Evolutionary conservation across 2,113 vertebrate species (phyloP).

Genomic region (Dipodomys spectabilis): DNA sequence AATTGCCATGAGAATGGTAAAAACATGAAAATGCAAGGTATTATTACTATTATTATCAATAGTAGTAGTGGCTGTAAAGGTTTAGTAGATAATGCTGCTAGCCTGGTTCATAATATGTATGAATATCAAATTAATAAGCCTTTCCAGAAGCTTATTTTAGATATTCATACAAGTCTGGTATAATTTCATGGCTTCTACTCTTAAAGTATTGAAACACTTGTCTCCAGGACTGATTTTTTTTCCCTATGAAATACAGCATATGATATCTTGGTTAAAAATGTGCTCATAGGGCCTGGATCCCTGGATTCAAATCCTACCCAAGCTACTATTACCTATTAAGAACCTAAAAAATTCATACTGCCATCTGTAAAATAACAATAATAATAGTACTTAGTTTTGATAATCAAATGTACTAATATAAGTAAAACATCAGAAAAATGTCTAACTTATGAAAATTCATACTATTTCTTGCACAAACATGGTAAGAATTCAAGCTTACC

Average conservation of each 20-base stretch:
- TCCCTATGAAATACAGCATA: not conserved
- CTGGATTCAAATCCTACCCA: not conserved
- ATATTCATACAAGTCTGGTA: not conserved
- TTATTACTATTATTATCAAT: not conserved
- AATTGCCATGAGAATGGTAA: slow-evolving; percentile 43
- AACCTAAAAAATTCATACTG: not conserved
- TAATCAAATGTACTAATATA: not conserved
- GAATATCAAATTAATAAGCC: not conserved
- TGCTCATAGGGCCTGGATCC: not conserved
- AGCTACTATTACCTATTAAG: not conserved
- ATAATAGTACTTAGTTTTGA: slow-evolving; percentile 32
- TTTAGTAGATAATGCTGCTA: slow-evolving; percentile 3
- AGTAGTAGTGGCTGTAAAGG: not conserved
- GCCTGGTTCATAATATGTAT: not conserved
- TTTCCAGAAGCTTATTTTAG: not conserved
- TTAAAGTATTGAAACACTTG: not conserved
- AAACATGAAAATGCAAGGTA: not conserved
- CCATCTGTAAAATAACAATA: slow-evolving; percentile 34
- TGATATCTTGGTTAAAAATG: not conserved
- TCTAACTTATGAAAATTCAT: not conserved
- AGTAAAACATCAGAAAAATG: not conserved
- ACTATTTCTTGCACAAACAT: slow-evolving; percentile 15
- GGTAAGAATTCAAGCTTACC: slow-evolving; percentile 11
- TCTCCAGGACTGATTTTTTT: not conserved
- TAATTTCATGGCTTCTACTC: not conserved